Conservation (phyloP, 2,797 vertebrate species). For the Tamandua tetradactyla region DNA sequence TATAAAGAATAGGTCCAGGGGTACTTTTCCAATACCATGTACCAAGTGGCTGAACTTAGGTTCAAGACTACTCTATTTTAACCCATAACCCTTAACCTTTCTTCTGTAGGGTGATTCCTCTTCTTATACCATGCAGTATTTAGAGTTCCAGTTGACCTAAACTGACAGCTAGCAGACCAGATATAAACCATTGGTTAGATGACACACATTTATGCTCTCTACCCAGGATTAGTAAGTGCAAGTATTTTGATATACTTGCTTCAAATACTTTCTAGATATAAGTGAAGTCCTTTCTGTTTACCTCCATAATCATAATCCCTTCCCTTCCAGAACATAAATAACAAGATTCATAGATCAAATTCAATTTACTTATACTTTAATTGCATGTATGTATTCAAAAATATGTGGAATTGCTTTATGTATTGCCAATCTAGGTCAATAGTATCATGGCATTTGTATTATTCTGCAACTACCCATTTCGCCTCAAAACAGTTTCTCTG, state of each 20-base stretch:
- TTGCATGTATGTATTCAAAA: neutral
- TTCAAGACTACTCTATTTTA: neutral
- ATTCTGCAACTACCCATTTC: neutral
- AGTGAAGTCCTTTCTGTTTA: neutral
- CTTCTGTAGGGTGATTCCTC: fast-evolving
- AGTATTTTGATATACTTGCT: neutral
- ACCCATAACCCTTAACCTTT: fast-evolving
- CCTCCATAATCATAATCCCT: neutral
- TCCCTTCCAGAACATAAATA: neutral
- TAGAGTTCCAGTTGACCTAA: neutral
- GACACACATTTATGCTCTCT: neutral
- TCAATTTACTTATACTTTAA: neutral
- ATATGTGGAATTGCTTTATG: neutral
- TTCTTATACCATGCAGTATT: neutral
- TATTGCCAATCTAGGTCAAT: conserved; percentile 7
- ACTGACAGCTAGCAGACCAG: neutral
- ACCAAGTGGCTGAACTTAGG: neutral
- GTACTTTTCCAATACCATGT: neutral
- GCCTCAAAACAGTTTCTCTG: neutral
- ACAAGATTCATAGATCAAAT: conserved; percentile 30
- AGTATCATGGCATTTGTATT: neutral
- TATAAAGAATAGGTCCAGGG: neutral
- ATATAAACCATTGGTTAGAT: neutral
- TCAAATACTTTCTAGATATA: neutral
- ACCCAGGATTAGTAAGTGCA: neutral